Percentiles rank a stretch among this genome's conserved stretches.
Conservation (phyloP, 92 coral and sea anemone species). For the Micromussa lordhowensis region DNA sequence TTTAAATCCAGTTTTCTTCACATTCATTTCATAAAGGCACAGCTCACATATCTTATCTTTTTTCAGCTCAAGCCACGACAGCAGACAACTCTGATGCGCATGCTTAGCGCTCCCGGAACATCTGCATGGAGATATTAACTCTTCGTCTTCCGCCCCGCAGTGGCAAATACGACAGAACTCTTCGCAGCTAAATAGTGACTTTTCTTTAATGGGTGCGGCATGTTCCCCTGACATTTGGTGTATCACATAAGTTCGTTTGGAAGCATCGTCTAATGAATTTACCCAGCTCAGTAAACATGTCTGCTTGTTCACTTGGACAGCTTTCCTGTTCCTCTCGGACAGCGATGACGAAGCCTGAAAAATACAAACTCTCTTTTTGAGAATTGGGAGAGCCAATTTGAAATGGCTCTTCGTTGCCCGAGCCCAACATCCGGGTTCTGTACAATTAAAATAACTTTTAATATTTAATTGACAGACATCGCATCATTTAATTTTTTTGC, state of each 20-base stretch:
- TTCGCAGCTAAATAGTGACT: not conserved
- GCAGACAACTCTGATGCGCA: conserved; percentile 71
- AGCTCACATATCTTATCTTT: conserved; percentile 45
- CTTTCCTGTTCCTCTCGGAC: not conserved
- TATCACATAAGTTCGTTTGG: not conserved
- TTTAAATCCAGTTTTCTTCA: conserved; percentile 58
- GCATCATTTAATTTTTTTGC: too few relatives aligned
- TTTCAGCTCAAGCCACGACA: conserved; percentile 61
- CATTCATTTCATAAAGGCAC: conserved; percentile 60
- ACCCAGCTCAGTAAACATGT: not conserved
- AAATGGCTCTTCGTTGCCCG: too few relatives aligned
- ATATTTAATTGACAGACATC: too few relatives aligned
- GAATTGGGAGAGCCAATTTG: too few relatives aligned
- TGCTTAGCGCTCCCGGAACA: conserved; percentile 70
- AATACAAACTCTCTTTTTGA: too few relatives aligned
- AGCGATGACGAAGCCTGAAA: conserved; percentile 10
- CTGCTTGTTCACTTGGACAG: not conserved
- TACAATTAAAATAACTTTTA: too few relatives aligned
- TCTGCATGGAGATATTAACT: conserved; percentile 65
- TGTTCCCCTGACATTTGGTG: not conserved
- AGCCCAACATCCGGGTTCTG: too few relatives aligned
- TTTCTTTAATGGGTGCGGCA: not conserved
- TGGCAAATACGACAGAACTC: conserved; percentile 84
- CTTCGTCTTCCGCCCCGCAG: conserved; percentile 61
- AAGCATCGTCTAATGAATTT: not conserved